A percentile compares a stretch with the other conserved stretches of the same genome.
Evolutionary conservation across 1,140 invertebrate species (phyloP).

Genomic region (Bilobella aurantiaca): DNA sequence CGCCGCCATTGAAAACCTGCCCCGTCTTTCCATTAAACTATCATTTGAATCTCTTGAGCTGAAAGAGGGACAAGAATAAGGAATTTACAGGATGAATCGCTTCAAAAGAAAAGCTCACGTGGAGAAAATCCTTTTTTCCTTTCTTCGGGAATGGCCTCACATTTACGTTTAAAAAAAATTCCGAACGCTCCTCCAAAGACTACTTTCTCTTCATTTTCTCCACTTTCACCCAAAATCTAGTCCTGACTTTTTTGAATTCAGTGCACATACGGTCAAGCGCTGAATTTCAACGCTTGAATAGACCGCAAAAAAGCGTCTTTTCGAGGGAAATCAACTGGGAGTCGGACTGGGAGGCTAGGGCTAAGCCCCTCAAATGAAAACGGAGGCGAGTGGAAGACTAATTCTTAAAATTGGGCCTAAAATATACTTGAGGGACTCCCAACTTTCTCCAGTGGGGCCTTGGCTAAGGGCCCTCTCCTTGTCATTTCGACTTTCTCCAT

Average conservation of each 20-base stretch:
- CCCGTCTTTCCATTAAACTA: constrained; percentile 1
- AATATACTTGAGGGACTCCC: constrained; percentile 1
- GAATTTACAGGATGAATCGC: constrained; percentile 4
- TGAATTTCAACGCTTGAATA: constrained; percentile 6
- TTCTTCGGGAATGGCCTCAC: too few relatives aligned
- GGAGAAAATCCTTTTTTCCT: not conserved
- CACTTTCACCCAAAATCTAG: not conserved
- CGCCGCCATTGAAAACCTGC: too few relatives aligned
- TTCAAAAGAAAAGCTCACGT: not conserved
- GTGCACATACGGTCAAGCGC: constrained; percentile 4
- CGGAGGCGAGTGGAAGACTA: not conserved
- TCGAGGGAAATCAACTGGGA: not conserved
- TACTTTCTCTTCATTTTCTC: too few relatives aligned
- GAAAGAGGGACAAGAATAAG: constrained; percentile 6
- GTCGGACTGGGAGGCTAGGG: not conserved
- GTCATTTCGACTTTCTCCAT: constrained; percentile 2
- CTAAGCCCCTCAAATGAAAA: not conserved
- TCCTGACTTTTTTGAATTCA: not conserved
- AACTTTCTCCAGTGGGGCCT: not conserved
- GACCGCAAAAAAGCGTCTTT: not conserved
- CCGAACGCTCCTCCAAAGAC: not conserved
- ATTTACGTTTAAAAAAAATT: not conserved
- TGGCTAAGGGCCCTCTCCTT: not conserved
- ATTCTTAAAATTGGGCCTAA: constrained; percentile 4
- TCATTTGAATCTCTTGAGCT: not conserved